Evolutionary conservation across 2,888 invertebrate species (phyloP).

Genomic region (Drosophila nigricruria): DNA sequence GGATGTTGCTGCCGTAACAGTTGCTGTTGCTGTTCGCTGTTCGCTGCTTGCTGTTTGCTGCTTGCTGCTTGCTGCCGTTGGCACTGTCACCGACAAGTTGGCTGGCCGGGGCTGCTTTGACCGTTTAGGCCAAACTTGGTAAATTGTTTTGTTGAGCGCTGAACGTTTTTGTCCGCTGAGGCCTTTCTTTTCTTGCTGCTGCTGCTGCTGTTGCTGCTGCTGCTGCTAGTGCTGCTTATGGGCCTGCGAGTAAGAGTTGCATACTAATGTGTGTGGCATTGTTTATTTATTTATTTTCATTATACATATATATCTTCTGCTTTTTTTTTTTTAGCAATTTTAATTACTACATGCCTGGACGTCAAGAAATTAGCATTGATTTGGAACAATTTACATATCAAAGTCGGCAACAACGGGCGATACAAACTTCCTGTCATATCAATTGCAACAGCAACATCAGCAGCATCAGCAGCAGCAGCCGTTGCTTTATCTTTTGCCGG

Average conservation of each 20-base stretch:
- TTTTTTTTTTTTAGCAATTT: slow-evolving; percentile 53
- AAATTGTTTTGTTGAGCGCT: slow-evolving; percentile 81
- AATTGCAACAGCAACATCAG: slow-evolving; percentile 33
- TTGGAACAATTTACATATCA: slow-evolving; percentile 80
- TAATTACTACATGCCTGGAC: slow-evolving; percentile 65
- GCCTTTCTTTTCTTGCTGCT: slow-evolving; percentile 74
- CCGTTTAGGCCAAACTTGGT: slow-evolving; percentile 83
- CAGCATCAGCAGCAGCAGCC: slow-evolving; percentile 30
- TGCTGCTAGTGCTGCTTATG: slow-evolving; percentile 43
- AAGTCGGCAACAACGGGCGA: slow-evolving; percentile 50
- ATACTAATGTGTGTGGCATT: slow-evolving; percentile 73
- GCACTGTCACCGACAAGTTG: slow-evolving; percentile 68
- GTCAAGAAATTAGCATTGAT: slow-evolving; percentile 67
- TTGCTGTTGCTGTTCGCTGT: slow-evolving; percentile 54
- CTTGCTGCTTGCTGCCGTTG: slow-evolving; percentile 8
- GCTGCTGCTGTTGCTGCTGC: slow-evolving; percentile 47
- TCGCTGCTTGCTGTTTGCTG: slow-evolving; percentile 29
- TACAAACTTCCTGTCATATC: slow-evolving; percentile 53
- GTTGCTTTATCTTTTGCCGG: slow-evolving; percentile 54
- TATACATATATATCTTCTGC: not conserved
- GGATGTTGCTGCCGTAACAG: slow-evolving; percentile 81
- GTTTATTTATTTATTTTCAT: slow-evolving; percentile 27
- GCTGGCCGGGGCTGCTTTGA: slow-evolving; percentile 53
- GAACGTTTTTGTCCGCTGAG: slow-evolving; percentile 37
- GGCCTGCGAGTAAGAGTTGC: slow-evolving; percentile 81